These are phyloP conservation scores for Oreocharis arfaki DNA, from an alignment of 2,113 vertebrate genomes.

Conservation along the genomic window DNA sequence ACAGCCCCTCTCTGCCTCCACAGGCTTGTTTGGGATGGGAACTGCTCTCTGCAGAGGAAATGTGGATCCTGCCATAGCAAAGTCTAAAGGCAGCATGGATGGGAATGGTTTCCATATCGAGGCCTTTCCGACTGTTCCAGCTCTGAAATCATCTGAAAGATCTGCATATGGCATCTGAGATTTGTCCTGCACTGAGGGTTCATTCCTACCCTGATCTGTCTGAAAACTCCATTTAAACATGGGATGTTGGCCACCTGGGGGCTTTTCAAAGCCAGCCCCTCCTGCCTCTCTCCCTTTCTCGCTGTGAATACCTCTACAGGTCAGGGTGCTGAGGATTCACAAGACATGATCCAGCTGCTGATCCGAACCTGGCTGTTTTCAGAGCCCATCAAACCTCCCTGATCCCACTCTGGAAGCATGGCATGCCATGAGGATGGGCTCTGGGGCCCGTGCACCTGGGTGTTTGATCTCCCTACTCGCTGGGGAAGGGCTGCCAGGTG, in stretches of 20 bases:
- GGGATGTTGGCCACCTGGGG: neutral
- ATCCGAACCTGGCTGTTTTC: neutral
- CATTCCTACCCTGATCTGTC: neutral
- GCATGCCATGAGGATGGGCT: fast-evolving
- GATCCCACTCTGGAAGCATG: fast-evolving
- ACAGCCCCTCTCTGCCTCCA: neutral
- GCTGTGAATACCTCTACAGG: fast-evolving
- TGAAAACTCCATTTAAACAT: neutral
- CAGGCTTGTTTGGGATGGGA: neutral
- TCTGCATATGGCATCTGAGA: fast-evolving
- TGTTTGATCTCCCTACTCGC: neutral
- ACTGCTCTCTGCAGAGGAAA: neutral
- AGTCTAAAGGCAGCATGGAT: neutral
- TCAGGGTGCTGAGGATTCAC: neutral
- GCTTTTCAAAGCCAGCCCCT: neutral
- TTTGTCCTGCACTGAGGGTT: neutral
- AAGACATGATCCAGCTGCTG: neutral
- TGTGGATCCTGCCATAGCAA: neutral
- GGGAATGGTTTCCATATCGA: fast-evolving
- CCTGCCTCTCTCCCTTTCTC: neutral
- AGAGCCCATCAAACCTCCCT: fast-evolving
- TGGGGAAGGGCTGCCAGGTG: slow-evolving; percentile 7
- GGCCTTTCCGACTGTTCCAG: neutral
- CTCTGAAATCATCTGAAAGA: neutral
- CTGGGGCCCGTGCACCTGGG: neutral